A percentile compares a stretch with the other conserved stretches of the same genome.
These are phyloP conservation scores for Sebastes cheni DNA, from an alignment of 2,797 vertebrate species.

Conservation along the genomic window DNA sequence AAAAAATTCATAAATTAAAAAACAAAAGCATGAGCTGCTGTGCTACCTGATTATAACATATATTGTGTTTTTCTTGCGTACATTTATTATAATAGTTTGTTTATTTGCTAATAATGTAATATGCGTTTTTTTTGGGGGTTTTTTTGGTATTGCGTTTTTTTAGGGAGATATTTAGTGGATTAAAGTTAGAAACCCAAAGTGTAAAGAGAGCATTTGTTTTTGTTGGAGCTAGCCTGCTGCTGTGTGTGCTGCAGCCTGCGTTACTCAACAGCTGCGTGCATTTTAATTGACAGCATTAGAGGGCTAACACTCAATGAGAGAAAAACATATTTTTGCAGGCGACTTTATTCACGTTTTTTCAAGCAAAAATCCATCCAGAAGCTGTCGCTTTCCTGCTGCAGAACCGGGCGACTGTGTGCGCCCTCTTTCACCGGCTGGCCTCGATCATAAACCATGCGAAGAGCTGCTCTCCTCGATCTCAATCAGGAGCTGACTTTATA, in stretches of 20 bases:
- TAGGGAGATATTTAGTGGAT: slow-evolving; percentile 32
- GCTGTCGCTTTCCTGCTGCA: slow-evolving; percentile 33
- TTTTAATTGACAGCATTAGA: slow-evolving; percentile 55
- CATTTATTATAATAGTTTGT: slow-evolving; percentile 58
- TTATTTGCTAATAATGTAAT: slow-evolving; percentile 48
- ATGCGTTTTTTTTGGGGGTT: slow-evolving; percentile 1
- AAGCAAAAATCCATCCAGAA: slow-evolving; percentile 17
- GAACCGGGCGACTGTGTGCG: slow-evolving; percentile 37
- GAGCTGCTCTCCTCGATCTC: slow-evolving; percentile 48
- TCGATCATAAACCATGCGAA: slow-evolving; percentile 61
- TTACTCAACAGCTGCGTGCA: slow-evolving; percentile 63
- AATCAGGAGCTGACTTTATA: slow-evolving; percentile 75
- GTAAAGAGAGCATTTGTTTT: slow-evolving; percentile 22
- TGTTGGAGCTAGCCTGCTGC: slow-evolving; percentile 56
- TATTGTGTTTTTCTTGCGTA: slow-evolving; percentile 55
- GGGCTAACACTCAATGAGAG: slow-evolving; percentile 70
- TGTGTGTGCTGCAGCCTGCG: slow-evolving; percentile 47
- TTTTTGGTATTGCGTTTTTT: slow-evolving; percentile 40
- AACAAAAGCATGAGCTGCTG: slow-evolving; percentile 78
- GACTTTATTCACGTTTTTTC: slow-evolving; percentile 52
- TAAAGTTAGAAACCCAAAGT: slow-evolving; percentile 68
- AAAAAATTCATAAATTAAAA: slow-evolving; percentile 78
- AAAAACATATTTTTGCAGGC: slow-evolving; percentile 43
- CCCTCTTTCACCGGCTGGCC: not conserved
- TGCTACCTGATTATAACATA: slow-evolving; percentile 68